These are phyloP conservation scores for Pseudorhiza aurosa DNA, from an alignment of 30 jellyfish, hydroid and myxozoan genomes.

Conservation along the genomic window DNA sequence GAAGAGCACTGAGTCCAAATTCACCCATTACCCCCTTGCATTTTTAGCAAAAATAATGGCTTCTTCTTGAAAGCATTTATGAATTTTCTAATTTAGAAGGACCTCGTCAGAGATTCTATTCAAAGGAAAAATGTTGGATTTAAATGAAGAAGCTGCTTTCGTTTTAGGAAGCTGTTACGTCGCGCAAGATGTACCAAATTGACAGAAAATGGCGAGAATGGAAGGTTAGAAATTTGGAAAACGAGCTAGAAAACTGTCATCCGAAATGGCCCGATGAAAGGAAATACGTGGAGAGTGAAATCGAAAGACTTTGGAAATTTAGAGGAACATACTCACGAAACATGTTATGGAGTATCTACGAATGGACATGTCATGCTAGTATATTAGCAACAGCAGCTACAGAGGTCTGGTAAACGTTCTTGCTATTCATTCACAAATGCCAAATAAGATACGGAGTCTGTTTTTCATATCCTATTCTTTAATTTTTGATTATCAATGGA, in stretches of 20 bases:
- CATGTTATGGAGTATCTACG: constrained; percentile 39
- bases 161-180: constrained; percentile 66
- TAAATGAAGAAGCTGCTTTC: background rate
- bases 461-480: no score
- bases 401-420: constrained; percentile 2
- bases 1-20: no score
- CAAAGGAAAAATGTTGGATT: no score
- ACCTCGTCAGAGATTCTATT: no score
- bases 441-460: no score
- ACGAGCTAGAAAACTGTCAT: constrained; percentile 80
- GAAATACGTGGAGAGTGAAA: constrained; percentile 71
- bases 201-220: constrained; percentile 69
- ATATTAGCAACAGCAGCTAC: constrained; percentile 39
- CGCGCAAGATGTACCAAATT: constrained; percentile 40
- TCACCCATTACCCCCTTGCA: no score
- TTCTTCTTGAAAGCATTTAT: no score
- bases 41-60: no score
- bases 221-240: constrained; percentile 72
- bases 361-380: constrained; percentile 30
- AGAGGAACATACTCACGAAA: constrained; percentile 50
- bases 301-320: constrained; percentile 43
- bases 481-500: no score
- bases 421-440: no score
- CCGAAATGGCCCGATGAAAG: constrained; percentile 95
- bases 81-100: no score